Conservation (phyloP, 1,140 invertebrate species). For the Limonius californicus region DNA sequence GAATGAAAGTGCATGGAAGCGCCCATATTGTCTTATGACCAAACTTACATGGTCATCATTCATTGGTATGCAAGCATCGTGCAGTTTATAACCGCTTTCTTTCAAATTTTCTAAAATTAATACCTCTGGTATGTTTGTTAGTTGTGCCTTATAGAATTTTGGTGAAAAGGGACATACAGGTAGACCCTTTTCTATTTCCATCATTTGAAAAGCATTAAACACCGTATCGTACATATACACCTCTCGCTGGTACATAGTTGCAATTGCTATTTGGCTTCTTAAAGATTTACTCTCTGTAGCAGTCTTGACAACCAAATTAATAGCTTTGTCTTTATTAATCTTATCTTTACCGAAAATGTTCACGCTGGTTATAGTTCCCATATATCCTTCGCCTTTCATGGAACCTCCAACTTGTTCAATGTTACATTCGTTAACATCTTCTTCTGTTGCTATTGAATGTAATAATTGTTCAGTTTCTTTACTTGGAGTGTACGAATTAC, state of each 20-base stretch:
- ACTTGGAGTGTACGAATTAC: too few species aligned
- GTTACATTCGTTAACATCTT: too few species aligned
- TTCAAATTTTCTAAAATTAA: constrained; percentile 55
- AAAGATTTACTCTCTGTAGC: constrained; percentile 6
- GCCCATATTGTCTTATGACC: constrained; percentile 51
- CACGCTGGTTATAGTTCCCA: too few species aligned
- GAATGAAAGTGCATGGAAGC: constrained; percentile 53
- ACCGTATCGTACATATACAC: constrained; percentile 17
- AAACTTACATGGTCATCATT: constrained; percentile 47
- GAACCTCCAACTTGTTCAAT: too few species aligned
- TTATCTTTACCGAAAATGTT: too few species aligned
- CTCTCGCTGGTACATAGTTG: constrained; percentile 5
- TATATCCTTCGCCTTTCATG: too few species aligned
- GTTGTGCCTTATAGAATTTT: background rate
- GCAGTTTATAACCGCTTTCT: constrained; percentile 46
- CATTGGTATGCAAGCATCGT: constrained; percentile 48
- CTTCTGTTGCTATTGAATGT: too few species aligned
- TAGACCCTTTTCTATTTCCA: constrained; percentile 14
- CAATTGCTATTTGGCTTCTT: constrained; percentile 11
- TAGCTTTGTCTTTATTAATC: too few species aligned
- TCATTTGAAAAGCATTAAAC: constrained; percentile 18
- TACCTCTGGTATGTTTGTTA: constrained; percentile 46
- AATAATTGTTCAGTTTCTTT: too few species aligned
- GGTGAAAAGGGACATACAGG: background rate
- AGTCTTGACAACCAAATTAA: constrained; percentile 1